Evolutionary conservation across 2,888 invertebrate species (phyloP).

Genomic region (Neoascia interrupta): DNA sequence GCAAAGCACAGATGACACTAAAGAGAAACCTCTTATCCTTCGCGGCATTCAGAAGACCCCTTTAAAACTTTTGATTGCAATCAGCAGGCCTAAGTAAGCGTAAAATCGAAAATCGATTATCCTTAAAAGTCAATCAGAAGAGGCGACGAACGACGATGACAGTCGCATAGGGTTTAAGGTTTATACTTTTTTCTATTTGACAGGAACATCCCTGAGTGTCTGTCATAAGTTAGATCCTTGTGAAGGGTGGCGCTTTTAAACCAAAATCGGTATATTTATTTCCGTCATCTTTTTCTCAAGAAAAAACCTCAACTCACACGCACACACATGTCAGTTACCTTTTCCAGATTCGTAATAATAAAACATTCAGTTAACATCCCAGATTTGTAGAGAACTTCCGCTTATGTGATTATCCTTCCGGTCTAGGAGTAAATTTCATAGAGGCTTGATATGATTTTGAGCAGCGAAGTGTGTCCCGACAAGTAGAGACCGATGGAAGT

Average conservation of each 20-base stretch:
- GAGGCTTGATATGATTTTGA: slow-evolving; percentile 39
- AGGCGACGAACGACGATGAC: slow-evolving; percentile 14
- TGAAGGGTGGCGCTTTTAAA: slow-evolving; percentile 7
- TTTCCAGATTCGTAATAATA: slow-evolving; percentile 2
- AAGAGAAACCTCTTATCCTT: neutral
- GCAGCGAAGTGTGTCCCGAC: slow-evolving; percentile 35
- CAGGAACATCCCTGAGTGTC: slow-evolving; percentile 32
- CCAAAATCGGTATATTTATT: neutral
- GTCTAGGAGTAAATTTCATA: slow-evolving; percentile 33
- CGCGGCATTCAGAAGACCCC: slow-evolving; percentile 16
- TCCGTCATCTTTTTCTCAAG: slow-evolving; percentile 18
- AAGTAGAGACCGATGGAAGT: slow-evolving; percentile 24
- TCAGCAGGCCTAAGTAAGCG: slow-evolving; percentile 66
- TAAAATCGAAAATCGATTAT: slow-evolving; percentile 68
- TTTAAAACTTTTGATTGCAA: slow-evolving; percentile 62
- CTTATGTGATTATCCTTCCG: slow-evolving; percentile 32
- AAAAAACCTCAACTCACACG: neutral
- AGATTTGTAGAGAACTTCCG: slow-evolving; percentile 25
- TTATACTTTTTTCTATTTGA: slow-evolving; percentile 27
- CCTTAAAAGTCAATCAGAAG: slow-evolving; percentile 57
- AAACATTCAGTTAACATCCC: slow-evolving; percentile 28
- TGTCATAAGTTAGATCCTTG: slow-evolving; percentile 30
- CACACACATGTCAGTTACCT: slow-evolving; percentile 10
- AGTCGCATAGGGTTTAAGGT: slow-evolving; percentile 6
- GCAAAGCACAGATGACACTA: slow-evolving; percentile 29